phyloP scores from a whole-genome alignment of 2,888 invertebrate species.

The Epirrhoe alternata region DNA sequence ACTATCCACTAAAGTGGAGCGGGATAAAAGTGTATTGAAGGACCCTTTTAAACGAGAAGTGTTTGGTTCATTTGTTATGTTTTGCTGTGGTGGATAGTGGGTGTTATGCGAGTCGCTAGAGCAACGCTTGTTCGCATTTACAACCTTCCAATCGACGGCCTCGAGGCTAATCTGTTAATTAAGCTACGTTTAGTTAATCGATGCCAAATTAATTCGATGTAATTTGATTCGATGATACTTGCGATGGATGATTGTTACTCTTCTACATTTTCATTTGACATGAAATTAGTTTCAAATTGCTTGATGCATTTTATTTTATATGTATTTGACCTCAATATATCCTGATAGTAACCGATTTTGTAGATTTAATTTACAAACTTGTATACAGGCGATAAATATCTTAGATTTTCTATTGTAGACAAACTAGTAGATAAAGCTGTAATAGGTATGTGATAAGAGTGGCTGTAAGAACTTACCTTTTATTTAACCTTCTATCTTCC shows the following conservation, averaged over 20 bases:
- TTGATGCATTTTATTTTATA: slow-evolving; percentile 62
- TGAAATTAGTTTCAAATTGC: slow-evolving; percentile 49
- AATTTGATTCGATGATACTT: slow-evolving; percentile 45
- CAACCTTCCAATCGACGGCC: slow-evolving; percentile 52
- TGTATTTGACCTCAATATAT: slow-evolving; percentile 66
- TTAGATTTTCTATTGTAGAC: slow-evolving; percentile 84
- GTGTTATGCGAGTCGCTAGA: slow-evolving; percentile 47
- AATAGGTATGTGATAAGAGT: slow-evolving; percentile 81
- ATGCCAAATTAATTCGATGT: slow-evolving; percentile 78
- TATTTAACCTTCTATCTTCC: slow-evolving; percentile 68
- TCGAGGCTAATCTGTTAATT: slow-evolving; percentile 62
- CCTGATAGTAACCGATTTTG: slow-evolving; percentile 66
- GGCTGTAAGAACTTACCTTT: slow-evolving; percentile 77
- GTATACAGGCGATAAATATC: slow-evolving; percentile 76
- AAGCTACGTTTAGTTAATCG: slow-evolving; percentile 75
- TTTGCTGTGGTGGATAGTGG: slow-evolving; percentile 15
- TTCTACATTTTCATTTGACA: slow-evolving; percentile 39
- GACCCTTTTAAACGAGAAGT: neutral
- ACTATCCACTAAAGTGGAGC: slow-evolving; percentile 21
- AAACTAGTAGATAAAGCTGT: slow-evolving; percentile 76
- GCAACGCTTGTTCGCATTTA: slow-evolving; percentile 77
- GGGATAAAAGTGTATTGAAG: neutral
- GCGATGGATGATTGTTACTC: slow-evolving; percentile 21
- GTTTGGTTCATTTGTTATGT: slow-evolving; percentile 5
- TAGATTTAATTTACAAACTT: slow-evolving; percentile 76